These are phyloP conservation scores for Diarsia brunnea DNA, from an alignment of 2,888 invertebrate genomes.

Conservation along the genomic window DNA sequence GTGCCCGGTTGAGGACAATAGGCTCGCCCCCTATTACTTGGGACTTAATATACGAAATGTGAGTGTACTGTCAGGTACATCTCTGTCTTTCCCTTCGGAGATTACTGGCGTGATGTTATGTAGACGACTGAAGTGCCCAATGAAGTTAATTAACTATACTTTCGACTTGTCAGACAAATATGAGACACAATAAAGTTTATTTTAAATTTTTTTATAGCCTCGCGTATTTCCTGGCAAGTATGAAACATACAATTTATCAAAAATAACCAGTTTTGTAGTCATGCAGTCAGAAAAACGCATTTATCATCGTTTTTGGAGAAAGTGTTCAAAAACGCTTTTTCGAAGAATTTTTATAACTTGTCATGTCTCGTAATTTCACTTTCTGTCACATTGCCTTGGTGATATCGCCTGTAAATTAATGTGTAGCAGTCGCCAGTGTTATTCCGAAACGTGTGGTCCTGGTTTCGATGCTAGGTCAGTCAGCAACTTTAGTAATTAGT, in stretches of 20 bases:
- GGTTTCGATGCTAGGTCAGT: not conserved
- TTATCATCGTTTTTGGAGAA: constrained; percentile 7
- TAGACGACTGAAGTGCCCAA: not conserved
- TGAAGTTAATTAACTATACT: not conserved
- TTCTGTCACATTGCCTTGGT: not conserved
- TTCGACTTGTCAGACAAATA: not conserved
- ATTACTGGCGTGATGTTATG: no score
- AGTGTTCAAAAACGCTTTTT: not conserved
- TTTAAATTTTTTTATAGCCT: constrained; percentile 7
- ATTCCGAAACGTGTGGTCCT: not conserved
- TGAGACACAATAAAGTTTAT: not conserved
- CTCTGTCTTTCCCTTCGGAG: no score
- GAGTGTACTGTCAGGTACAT: no score
- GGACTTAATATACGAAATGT: no score
- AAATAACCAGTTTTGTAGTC: constrained; percentile 7
- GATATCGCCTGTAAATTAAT: not conserved
- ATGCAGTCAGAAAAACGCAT: no score
- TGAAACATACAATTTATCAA: not conserved
- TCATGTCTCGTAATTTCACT: not conserved
- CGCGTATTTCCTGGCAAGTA: not conserved
- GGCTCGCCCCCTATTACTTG: no score
- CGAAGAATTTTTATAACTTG: not conserved
- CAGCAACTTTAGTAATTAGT: not conserved
- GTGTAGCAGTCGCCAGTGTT: not conserved
- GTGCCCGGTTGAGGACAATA: no score